Base-by-base conservation (phyloP, 2,797 vertebrate genomes). In the Coccyzus lansbergi region DNA sequence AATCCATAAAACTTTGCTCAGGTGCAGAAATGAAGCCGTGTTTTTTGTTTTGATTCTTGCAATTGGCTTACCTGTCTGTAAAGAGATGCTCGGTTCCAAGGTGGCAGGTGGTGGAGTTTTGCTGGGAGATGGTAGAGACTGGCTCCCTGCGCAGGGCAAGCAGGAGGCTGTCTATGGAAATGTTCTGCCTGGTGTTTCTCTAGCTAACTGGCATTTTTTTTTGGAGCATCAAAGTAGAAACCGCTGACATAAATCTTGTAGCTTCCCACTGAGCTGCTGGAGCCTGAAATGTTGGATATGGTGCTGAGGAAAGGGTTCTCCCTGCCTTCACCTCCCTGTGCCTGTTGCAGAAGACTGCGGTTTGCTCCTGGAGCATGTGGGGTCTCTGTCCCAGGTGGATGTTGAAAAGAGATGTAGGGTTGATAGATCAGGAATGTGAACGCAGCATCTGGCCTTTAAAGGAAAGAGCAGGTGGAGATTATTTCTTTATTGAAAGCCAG, bases 121-220 rank as follows among this genome's bases (percentile, higher is more conserved):
- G 18, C 65, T 84, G 83, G 58, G 44, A 40, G 22, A 24, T 44
- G 14, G 25, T 17, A 10, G 44, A 21, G 8, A 20, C 7, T 21
- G 21, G 46, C 21, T 48, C 46, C 46, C 46, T 4, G 22, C 46
- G 12, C 18, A 9, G 29, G 19, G 10, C 12, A 1, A 19, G 71
- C 33, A 48, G 20, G 1, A 24, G 6, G 36, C 22, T 1, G 1
- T 7, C 11, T 4, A 4, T 1, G 15, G 38, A 67, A 21, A 9
- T 11, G 19, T 15, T 19, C 53, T 56, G 62, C 10, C 21, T 5
- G 3, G 9, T 9, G 25, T n/a, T 65, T 12, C 44, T 74, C 34
- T 53, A 51, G 44, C 28, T 7, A 13, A 49, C 5, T 22, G 62
- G 49, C 60, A 20, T 42, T 58, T 63, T 38, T 63, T 38, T n/a